Evolutionary conservation across 2,113 vertebrate species (phyloP).

Genomic region (Rafetus swinhoei): DNA sequence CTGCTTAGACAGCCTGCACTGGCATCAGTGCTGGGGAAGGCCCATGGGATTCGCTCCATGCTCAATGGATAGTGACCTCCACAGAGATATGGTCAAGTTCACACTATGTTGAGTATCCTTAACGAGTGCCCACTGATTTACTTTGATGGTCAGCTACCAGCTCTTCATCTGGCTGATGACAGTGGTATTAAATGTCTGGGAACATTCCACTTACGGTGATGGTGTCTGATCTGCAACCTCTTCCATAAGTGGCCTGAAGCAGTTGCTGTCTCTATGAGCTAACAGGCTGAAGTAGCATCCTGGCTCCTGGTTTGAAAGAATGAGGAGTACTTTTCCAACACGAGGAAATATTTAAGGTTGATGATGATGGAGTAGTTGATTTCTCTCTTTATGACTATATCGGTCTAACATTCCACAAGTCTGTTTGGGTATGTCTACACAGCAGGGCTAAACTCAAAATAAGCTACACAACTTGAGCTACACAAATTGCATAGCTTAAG

Average conservation of each 20-base stretch:
- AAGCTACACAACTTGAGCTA: too few species aligned
- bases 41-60: background rate
- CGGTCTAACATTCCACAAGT: background rate
- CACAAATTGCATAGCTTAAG: too few species aligned
- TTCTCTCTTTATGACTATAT: background rate
- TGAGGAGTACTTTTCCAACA: background rate
- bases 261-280: accelerated
- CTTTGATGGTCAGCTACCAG: too few species aligned
- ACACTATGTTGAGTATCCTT: too few species aligned
- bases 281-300: background rate
- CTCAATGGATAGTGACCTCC: background rate
- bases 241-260: background rate
- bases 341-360: accelerated
- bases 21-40: background rate
- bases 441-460: too few species aligned
- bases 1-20: background rate
- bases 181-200: too few species aligned
- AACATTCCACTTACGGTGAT: too few species aligned
- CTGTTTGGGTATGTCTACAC: background rate
- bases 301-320: background rate
- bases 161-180: too few species aligned
- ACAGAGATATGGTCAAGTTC: too few species aligned
- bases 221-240: background rate
- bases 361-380: background rate
- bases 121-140: too few species aligned